phyloP scores from a whole-genome alignment of 2,113 vertebrate genomes.

The Todiramphus saurophagus region DNA sequence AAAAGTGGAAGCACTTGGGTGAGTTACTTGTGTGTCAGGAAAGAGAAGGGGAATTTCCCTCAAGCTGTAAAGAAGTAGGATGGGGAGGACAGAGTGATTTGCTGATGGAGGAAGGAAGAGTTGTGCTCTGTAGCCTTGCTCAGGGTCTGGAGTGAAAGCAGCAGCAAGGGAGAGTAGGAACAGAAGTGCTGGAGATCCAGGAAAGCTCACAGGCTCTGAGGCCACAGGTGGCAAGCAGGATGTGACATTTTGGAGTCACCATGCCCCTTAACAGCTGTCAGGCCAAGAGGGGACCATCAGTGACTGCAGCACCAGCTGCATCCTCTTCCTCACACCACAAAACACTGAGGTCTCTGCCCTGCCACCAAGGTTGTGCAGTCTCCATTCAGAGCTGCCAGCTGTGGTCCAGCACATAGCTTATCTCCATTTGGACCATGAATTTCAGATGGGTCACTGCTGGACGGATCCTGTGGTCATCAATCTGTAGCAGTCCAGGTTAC shows the following conservation, averaged over 20 bases:
- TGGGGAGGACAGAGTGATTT: background rate
- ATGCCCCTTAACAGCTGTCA: rapidly evolving
- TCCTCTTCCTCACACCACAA: background rate
- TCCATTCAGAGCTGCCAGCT: background rate
- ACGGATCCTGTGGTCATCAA: rapidly evolving
- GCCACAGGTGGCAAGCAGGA: background rate
- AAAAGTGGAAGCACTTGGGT: background rate
- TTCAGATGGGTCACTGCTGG: background rate
- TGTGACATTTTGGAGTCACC: background rate
- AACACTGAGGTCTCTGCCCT: rapidly evolving
- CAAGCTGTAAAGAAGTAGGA: background rate
- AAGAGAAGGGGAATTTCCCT: background rate
- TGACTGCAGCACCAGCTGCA: background rate
- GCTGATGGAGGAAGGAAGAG: background rate
- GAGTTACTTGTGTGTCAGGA: background rate
- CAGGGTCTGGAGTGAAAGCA: background rate
- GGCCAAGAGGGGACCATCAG: background rate
- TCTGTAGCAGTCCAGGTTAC: background rate
- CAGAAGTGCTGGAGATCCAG: background rate
- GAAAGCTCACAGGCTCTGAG: background rate
- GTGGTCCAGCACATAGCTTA: background rate
- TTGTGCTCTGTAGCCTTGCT: background rate
- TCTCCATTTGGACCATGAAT: background rate
- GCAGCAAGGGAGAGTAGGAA: background rate
- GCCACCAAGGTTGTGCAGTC: background rate